Percentiles rank a stretch among this genome's conserved stretches.
These are phyloP conservation scores for Cyanoderma ruficeps DNA, from an alignment of 2,113 vertebrate genomes.

Conservation along the genomic window DNA sequence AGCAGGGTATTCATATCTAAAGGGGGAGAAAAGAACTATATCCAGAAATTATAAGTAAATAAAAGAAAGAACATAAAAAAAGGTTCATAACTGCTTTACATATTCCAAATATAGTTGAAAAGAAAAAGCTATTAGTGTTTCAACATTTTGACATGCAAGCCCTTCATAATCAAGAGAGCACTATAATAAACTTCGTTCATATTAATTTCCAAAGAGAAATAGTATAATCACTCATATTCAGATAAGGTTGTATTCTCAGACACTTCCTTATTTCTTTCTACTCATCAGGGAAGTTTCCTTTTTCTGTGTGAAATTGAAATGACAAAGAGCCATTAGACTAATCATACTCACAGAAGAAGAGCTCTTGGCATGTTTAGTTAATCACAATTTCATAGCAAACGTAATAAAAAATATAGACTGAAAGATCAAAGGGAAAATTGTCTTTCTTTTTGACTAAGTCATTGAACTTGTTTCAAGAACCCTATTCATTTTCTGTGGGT, in stretches of 20 bases:
- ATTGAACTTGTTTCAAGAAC: not conserved
- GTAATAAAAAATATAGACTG: not conserved
- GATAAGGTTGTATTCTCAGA: not conserved
- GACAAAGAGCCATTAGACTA: not conserved
- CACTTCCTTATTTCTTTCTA: not conserved
- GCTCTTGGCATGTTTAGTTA: not conserved
- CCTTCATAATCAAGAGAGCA: not conserved
- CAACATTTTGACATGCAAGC: not conserved
- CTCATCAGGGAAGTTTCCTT: not conserved
- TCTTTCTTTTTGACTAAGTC: not conserved
- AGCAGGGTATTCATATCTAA: not conserved
- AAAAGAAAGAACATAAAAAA: not conserved
- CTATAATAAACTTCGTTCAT: not conserved
- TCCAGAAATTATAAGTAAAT: not conserved
- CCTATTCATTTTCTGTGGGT: not conserved
- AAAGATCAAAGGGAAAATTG: not conserved
- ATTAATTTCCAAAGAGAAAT: not conserved
- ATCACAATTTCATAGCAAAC: not conserved
- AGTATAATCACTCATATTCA: not conserved
- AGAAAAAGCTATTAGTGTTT: not conserved
- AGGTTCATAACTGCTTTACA: not conserved
- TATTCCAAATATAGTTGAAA: not conserved
- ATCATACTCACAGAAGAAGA: not conserved
- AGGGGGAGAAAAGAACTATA: accelerated
- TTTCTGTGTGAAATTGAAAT: not conserved